phyloP scores from a whole-genome alignment of 2,113 vertebrate genomes.

The Romanogobio albipinnatus region DNA sequence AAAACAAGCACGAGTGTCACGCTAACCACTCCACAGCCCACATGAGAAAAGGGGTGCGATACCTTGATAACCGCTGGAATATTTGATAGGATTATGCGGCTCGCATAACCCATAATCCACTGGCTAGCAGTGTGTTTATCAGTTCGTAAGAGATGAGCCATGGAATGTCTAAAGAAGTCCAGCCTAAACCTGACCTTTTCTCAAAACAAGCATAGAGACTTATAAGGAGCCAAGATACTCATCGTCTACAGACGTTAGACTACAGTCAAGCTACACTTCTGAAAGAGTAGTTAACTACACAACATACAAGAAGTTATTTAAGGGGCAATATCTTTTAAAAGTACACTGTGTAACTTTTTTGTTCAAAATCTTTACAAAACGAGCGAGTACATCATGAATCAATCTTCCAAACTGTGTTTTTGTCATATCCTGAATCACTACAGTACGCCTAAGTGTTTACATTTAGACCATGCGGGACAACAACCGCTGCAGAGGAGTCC shows the following conservation, averaged over 20 bases:
- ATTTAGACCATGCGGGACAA: too few species aligned
- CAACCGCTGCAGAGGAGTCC: too few species aligned
- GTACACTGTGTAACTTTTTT: too few species aligned
- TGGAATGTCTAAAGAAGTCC: slow-evolving; percentile 9
- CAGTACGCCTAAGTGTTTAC: too few species aligned
- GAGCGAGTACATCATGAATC: too few species aligned
- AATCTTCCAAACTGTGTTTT: too few species aligned
- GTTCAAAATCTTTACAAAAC: too few species aligned
- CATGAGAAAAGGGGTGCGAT: slow-evolving; percentile 33
- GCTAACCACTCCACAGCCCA: slow-evolving; percentile 32
- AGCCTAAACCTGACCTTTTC: slow-evolving; percentile 19
- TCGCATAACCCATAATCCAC: slow-evolving; percentile 56
- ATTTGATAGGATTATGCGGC: slow-evolving; percentile 58
- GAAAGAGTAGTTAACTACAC: neutral
- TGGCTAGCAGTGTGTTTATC: slow-evolving; percentile 42
- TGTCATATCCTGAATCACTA: too few species aligned
- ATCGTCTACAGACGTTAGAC: neutral
- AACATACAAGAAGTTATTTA: neutral
- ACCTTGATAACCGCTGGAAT: slow-evolving; percentile 42
- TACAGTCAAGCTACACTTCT: neutral
- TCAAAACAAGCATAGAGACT: slow-evolving; percentile 65
- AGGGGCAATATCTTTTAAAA: neutral
- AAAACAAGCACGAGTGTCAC: slow-evolving; percentile 14
- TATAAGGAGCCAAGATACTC: slow-evolving; percentile 48
- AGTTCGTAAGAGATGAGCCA: slow-evolving; percentile 39